These are phyloP conservation scores for Bombus soroeensis DNA, from an alignment of 1,140 invertebrate species.

Conservation along the genomic window DNA sequence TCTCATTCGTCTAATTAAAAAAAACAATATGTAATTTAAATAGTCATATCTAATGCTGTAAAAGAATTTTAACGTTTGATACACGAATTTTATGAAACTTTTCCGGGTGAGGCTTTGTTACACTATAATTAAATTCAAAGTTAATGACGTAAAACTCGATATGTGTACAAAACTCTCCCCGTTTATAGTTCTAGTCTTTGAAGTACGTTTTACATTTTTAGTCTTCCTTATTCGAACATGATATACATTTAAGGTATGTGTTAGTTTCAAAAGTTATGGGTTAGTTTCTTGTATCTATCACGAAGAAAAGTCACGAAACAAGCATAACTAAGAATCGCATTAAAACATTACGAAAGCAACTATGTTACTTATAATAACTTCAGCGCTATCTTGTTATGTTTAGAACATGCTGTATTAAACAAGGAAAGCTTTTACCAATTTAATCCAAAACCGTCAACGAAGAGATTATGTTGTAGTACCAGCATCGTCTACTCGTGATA, in stretches of 20 bases:
- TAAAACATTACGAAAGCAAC: neutral
- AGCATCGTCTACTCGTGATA: neutral
- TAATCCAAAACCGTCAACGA: neutral
- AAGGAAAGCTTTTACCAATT: neutral
- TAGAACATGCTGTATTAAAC: neutral
- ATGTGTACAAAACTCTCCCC: neutral
- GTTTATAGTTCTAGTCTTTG: neutral
- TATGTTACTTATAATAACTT: neutral
- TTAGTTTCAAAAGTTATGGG: neutral
- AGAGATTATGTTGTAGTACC: conserved; percentile 11
- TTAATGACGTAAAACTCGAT: neutral
- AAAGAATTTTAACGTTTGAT: neutral
- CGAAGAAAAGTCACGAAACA: neutral
- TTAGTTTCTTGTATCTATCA: no score
- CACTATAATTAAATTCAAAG: neutral
- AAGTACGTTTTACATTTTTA: neutral
- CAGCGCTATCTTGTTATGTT: neutral
- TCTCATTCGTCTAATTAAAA: neutral
- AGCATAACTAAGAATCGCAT: neutral
- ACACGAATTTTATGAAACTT: neutral
- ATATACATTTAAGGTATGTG: neutral
- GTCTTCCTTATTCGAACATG: neutral
- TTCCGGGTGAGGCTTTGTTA: neutral
- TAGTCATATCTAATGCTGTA: neutral
- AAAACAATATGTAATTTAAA: neutral